phyloP scores from a whole-genome alignment of 2,888 invertebrate genomes.

The Sepioteuthis lessoniana region DNA sequence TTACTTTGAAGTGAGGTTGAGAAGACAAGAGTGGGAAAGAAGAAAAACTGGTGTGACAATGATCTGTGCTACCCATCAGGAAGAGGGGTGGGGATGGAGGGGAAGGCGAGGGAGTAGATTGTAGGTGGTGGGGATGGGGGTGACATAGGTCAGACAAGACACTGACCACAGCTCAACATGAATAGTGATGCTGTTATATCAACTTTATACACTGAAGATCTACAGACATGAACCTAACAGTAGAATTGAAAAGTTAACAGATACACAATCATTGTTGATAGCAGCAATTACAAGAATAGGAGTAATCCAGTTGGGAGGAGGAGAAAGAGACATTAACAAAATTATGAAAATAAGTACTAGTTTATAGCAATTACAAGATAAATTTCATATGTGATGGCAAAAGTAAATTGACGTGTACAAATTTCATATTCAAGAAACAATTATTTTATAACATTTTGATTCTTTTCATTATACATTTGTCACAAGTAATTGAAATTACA shows the following conservation, averaged over 20 bases:
- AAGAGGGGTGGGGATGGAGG: not conserved
- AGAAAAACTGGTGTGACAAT: not conserved
- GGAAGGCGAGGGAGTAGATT: too few species aligned
- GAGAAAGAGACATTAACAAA: not conserved
- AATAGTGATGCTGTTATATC: not conserved
- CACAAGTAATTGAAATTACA: too few species aligned
- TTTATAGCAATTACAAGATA: not conserved
- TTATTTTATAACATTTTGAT: too few species aligned
- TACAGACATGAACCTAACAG: not conserved
- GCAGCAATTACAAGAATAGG: too few species aligned
- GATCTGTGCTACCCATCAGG: not conserved
- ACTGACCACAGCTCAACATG: not conserved
- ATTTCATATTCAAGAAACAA: too few species aligned
- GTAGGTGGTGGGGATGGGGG: not conserved
- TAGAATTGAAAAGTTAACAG: too few species aligned
- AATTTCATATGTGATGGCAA: not conserved
- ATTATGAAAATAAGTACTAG: not conserved
- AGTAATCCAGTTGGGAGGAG: too few species aligned
- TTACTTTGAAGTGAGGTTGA: not conserved
- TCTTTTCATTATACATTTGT: too few species aligned
- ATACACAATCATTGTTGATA: too few species aligned
- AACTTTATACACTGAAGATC: not conserved
- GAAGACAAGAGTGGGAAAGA: not conserved
- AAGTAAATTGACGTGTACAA: too few species aligned
- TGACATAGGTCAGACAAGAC: not conserved